Evolutionary conservation across 2,888 invertebrate genomes (phyloP), one percentile per base, ranked within the genome.

Genomic region (Seira musarum): DNA sequence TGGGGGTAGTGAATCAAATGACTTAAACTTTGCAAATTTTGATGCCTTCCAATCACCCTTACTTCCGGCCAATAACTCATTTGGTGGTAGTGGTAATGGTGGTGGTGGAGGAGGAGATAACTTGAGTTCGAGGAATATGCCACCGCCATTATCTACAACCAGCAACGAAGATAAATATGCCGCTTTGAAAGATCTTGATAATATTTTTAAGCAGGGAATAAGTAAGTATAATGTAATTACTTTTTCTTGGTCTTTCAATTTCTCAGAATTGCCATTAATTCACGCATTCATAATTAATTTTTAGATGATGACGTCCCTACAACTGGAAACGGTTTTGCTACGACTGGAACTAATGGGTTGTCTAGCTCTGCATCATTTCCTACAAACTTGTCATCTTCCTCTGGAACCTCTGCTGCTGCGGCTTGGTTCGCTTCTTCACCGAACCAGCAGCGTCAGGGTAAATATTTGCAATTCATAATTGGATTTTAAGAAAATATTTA

Each of bases 101-200:
- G n/a, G n/a, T n/a, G 25, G 35, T 0, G 78, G 65, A 13, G 22
- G 10, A 67, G 25, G 24, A 2, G 78, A 72, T 61, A 21, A 24
- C n/a, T 49, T 60, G 25, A 21, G 61, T 22, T 24, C 61, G 0
- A 72, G 40, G 21, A 72, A 68, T 53, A 13, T 25, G 24, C 46
- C 49, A 30, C 30, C 17, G n/a, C 35, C 40, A 1, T 25, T 17
- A 17, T 5, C 71, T 19, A 22, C 53, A 46, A 57, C 89, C 92
- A 88, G 95, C 92, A 88, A n/a, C n/a, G 95, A 94, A 90, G 98
- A 98, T 90, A 94, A 96, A 86, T 98, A 98, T 90, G 97, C 98
- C 85, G 97, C 98, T 69, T 91, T 98, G 81, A 96, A 97, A 89
- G 97, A 97, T 90, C 92, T 98, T 87, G 97, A 98, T 88, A 91